These are phyloP conservation scores for Botia almorhae DNA, from an alignment of 2,797 vertebrate species.

Conservation along the genomic window DNA sequence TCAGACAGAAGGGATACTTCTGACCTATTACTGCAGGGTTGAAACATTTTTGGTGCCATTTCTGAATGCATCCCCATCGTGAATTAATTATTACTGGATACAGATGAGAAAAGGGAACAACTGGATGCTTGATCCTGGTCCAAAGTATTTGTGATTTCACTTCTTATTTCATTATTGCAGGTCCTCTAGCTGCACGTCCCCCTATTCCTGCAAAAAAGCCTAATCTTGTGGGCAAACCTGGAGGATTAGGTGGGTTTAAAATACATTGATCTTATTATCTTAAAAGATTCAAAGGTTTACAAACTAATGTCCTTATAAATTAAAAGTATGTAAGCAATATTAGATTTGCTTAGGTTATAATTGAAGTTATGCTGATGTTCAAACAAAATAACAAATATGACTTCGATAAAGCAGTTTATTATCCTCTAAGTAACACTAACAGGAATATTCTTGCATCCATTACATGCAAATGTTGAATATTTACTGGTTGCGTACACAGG, in stretches of 20 bases:
- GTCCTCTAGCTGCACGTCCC: slow-evolving; percentile 60
- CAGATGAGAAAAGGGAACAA: neutral
- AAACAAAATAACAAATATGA: too few species aligned
- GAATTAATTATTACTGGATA: neutral
- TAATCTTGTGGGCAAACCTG: slow-evolving; percentile 71
- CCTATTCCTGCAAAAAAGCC: slow-evolving; percentile 64
- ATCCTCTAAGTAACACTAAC: too few species aligned
- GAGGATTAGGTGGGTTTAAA: slow-evolving; percentile 64
- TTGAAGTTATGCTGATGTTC: too few species aligned
- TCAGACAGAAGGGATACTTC: neutral
- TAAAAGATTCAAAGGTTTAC: too few species aligned
- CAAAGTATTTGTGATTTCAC: neutral
- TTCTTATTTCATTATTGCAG: slow-evolving; percentile 61
- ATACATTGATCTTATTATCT: too few species aligned
- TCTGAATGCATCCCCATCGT: neutral
- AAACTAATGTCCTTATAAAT: too few species aligned
- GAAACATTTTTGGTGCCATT: neutral
- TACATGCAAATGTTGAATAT: neutral
- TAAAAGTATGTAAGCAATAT: too few species aligned
- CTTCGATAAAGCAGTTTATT: too few species aligned
- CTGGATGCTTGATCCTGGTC: neutral
- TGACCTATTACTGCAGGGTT: slow-evolving; percentile 6
- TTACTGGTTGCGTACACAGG: neutral
- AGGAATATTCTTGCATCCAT: too few species aligned
- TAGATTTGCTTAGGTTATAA: too few species aligned